Conservation (phyloP, 2,888 invertebrate species). For the Caenorhabditis drosophilae region DNA sequence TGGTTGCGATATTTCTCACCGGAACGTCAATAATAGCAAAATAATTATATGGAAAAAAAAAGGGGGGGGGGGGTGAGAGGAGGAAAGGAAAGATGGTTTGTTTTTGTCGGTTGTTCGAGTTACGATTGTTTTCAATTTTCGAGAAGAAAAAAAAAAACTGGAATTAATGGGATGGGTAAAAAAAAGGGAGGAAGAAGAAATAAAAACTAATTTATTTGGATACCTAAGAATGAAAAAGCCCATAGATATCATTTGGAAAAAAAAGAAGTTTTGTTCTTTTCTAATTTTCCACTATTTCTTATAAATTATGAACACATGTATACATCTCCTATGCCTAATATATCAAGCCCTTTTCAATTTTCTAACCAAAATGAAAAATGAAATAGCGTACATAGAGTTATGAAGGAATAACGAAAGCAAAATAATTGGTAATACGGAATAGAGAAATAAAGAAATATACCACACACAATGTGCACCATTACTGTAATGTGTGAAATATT, state of each 20-base stretch:
- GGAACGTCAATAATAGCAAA: too few relatives aligned
- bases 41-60: too few relatives aligned
- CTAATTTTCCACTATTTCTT: conserved; percentile 6
- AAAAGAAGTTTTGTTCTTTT: background rate
- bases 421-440: too few relatives aligned
- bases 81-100: too few relatives aligned
- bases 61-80: too few relatives aligned
- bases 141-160: too few relatives aligned
- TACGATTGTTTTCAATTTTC: too few relatives aligned
- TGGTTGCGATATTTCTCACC: too few relatives aligned
- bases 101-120: too few relatives aligned
- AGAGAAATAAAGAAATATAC: too few relatives aligned
- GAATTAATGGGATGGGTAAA: background rate
- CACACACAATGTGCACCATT: too few relatives aligned
- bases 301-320: conserved; percentile 38
- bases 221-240: conserved; percentile 1
- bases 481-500: too few relatives aligned
- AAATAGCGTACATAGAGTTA: background rate
- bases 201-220: background rate
- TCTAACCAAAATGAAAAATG: conserved; percentile 19
- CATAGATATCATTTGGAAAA: background rate
- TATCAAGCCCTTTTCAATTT: conserved; percentile 8
- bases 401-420: background rate
- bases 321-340: conserved; percentile 25
- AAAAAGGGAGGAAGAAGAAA: background rate